A percentile compares a stretch with the other conserved stretches of the same genome.
phyloP scores from a whole-genome alignment of 2,113 vertebrate species.

The Petroica traversi region DNA sequence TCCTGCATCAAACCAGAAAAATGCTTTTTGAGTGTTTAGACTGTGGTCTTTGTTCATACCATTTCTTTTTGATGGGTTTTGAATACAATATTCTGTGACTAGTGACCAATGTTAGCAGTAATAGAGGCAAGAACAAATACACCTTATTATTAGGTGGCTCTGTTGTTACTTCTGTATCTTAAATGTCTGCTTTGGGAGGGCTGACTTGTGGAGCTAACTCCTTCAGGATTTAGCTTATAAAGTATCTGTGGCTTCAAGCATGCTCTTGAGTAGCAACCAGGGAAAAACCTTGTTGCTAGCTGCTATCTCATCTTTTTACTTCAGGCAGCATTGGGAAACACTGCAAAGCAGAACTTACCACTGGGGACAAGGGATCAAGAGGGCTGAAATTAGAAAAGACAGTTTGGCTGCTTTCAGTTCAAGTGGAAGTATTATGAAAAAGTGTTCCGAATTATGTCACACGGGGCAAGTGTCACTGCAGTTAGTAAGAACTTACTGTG shows the following conservation, averaged over 20 bases:
- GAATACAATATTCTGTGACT: background rate
- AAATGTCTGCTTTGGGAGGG: background rate
- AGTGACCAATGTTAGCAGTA: background rate
- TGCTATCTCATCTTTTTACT: slow-evolving; percentile 2
- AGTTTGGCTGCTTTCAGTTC: slow-evolving; percentile 11
- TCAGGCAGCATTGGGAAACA: background rate
- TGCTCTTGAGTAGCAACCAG: background rate
- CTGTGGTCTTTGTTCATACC: background rate
- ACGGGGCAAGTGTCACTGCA: background rate
- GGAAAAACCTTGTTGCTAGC: background rate
- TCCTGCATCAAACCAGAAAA: background rate
- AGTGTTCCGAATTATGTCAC: background rate
- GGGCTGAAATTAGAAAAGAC: slow-evolving; percentile 38
- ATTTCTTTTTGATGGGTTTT: background rate
- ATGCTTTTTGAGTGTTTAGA: background rate
- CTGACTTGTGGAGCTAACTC: background rate
- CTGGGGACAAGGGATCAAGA: background rate
- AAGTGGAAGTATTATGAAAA: slow-evolving; percentile 13
- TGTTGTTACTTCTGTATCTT: background rate
- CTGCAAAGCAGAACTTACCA: background rate
- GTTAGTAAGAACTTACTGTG: background rate
- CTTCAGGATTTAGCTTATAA: background rate
- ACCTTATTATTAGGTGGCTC: background rate
- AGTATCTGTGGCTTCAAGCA: background rate
- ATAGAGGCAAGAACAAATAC: background rate